These are phyloP conservation scores for Pampus argenteus DNA, from an alignment of 2,797 vertebrate species.

Conservation along the genomic window DNA sequence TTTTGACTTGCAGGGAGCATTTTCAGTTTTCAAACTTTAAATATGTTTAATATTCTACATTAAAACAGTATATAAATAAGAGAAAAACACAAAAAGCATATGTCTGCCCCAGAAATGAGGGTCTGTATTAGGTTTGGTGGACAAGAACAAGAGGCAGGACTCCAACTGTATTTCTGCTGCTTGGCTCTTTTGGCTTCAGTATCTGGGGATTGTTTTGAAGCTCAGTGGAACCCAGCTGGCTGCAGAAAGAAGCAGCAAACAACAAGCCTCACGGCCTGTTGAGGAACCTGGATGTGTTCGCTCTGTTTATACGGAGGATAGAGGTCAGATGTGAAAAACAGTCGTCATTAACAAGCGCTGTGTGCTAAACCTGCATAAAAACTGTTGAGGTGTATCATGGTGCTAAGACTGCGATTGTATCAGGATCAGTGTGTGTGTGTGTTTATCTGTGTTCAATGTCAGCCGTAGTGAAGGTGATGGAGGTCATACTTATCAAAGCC, in stretches of 20 bases:
- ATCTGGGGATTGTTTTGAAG: neutral
- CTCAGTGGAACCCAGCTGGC: neutral
- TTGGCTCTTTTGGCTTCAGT: neutral
- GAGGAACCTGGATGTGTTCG: neutral
- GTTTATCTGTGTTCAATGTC: slow-evolving; percentile 36
- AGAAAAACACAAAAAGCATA: too few species aligned
- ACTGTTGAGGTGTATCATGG: neutral
- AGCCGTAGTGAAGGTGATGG: slow-evolving; percentile 34
- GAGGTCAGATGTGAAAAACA: slow-evolving; percentile 8
- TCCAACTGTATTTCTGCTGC: neutral
- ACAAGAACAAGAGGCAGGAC: too few species aligned
- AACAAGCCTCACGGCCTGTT: neutral
- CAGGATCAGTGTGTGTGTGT: neutral
- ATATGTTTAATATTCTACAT: too few species aligned
- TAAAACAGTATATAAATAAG: too few species aligned
- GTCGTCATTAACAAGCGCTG: slow-evolving; percentile 17
- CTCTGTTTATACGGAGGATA: neutral
- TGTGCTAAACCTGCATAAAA: neutral
- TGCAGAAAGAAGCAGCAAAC: neutral
- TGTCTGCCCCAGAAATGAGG: too few species aligned
- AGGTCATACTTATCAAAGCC: slow-evolving; percentile 18
- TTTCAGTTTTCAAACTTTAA: too few species aligned
- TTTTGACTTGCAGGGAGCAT: too few species aligned
- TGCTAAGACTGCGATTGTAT: neutral
- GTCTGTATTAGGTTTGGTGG: too few species aligned